Evolutionary conservation across 2,113 vertebrate species (phyloP).

Genomic region (Mesoclemmys tuberculata): DNA sequence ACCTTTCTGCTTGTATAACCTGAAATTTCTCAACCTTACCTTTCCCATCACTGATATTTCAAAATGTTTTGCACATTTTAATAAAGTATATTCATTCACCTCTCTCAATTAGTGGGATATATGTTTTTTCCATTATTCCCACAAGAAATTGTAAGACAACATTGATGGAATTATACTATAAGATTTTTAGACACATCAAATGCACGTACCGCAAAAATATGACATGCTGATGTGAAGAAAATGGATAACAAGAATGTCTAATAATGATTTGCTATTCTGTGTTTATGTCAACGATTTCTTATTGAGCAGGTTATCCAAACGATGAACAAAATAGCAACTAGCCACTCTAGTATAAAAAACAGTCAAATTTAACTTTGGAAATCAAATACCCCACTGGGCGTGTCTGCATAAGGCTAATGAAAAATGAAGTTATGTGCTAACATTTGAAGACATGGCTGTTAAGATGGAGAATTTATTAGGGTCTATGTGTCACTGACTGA

Average conservation of each 20-base stretch:
- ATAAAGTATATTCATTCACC: background rate
- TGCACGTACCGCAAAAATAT: background rate
- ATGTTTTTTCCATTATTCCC: background rate
- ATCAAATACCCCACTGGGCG: background rate
- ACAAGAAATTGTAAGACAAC: background rate
- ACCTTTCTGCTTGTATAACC: background rate
- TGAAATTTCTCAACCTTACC: background rate
- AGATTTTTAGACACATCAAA: background rate
- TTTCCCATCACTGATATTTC: background rate
- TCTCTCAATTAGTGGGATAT: background rate
- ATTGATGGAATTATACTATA: background rate
- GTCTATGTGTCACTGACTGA: background rate
- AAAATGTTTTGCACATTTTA: slow-evolving; percentile 1
- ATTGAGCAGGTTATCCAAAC: background rate
- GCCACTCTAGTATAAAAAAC: background rate
- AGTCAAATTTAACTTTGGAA: background rate
- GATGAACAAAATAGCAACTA: background rate
- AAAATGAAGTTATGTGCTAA: background rate
- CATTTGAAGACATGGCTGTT: background rate
- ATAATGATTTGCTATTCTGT: background rate
- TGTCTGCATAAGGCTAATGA: background rate
- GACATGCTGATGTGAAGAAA: background rate
- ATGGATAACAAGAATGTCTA: background rate
- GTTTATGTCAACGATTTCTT: background rate
- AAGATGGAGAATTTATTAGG: background rate